phyloP scores from a whole-genome alignment of 2,888 invertebrate genomes.

The Odontomyia ornata region DNA sequence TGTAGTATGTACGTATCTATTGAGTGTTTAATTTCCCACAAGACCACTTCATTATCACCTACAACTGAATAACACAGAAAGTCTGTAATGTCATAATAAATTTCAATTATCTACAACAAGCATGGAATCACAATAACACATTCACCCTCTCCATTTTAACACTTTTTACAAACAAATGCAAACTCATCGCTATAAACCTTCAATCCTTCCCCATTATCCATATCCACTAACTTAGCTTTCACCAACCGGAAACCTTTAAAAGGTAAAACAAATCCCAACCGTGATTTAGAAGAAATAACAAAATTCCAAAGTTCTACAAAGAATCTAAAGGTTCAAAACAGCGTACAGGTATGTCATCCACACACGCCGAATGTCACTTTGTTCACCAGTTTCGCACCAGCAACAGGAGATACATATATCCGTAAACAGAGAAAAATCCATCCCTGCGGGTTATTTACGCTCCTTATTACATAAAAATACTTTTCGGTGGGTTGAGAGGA shows the following conservation, averaged over 20 bases:
- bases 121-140: neutral
- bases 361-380: neutral
- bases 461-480: constrained; percentile 45
- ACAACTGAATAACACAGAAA: neutral
- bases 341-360: neutral
- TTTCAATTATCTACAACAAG: constrained; percentile 21
- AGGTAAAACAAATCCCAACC: constrained; percentile 22
- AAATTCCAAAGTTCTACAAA: constrained; percentile 2
- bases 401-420: constrained; percentile 35
- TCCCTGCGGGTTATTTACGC: constrained; percentile 48
- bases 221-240: neutral
- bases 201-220: neutral
- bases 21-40: no score
- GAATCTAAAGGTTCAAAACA: constrained; percentile 22
- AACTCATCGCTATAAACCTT: neutral
- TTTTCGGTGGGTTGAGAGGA: constrained; percentile 21
- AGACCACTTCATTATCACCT: neutral
- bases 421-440: constrained; percentile 25
- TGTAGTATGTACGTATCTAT: no score
- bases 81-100: constrained; percentile 11
- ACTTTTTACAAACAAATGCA: no score
- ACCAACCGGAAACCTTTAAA: constrained; percentile 13
- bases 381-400: constrained; percentile 17
- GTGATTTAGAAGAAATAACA: constrained; percentile 6
- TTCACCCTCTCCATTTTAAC: neutral